Evolutionary conservation across 2,113 vertebrate genomes (phyloP), one percentile per base, ranked within the genome.

Genomic region (Pithys albifrons): DNA sequence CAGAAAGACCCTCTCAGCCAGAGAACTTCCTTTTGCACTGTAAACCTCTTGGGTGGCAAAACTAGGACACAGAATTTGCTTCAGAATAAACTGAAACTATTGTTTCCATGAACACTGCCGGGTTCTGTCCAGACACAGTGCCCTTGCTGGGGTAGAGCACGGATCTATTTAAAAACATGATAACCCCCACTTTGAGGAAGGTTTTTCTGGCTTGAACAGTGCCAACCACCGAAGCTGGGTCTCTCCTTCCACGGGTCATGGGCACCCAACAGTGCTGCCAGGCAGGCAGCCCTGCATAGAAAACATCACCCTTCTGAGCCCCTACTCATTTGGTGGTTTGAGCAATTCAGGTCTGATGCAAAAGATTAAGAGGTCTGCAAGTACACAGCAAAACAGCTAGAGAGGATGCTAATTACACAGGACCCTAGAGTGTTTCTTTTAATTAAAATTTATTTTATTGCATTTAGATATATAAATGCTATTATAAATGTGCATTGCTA

Each of bases 401-500:
- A 8, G 10, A 71, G 31, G 61, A 72, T 81, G 70, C 41, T 89
- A 85, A 92, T 94, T 73, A 73, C 72, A 55, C 37, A 31, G 45
- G 80, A 54, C 76, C 54, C 49, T 58, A 43, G 83, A 73, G 83
- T 72, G 41, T 31, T 91, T 49, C 45, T 69, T 93, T 87, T 91
- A 93, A 96, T 97, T 92, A 89, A 82, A 92, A 91, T 89, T 28
- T 72, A 88, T 92, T 96, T 84, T 91, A 90, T 81, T 93, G 29
- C 79, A 69, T 78, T 88, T 91, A 85, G 57, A 86, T 75, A 71
- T 49, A 89, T 45, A 91, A 93, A 94, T 43, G 83, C 28, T 25
- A 33, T 41, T 81, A 33, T 37, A 78, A 90, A 89, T 57, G 76
- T 72, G 45, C 49, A 74, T 37, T 92, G 83, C 48, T 92, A 86